Evolutionary conservation across 1,140 invertebrate genomes (phyloP).

Genomic region (Microvelia longipes): DNA sequence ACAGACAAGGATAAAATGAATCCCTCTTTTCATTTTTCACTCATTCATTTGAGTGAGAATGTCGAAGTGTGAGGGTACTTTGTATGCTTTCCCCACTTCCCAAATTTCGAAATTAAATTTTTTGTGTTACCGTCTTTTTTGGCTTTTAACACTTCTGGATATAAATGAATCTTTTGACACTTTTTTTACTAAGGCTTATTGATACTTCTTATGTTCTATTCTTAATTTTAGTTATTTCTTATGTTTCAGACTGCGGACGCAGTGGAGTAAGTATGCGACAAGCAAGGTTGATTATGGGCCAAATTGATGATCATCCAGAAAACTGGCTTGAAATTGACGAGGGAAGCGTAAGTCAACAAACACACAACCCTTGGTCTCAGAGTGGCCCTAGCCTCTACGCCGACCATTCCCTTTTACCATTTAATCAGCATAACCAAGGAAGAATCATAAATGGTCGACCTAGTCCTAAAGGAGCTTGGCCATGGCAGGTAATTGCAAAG

Average conservation of each 20-base stretch:
- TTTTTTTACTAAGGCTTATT: too few relatives aligned
- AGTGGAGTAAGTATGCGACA: background rate
- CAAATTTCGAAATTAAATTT: too few relatives aligned
- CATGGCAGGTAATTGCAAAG: constrained; percentile 71
- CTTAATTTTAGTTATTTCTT: too few relatives aligned
- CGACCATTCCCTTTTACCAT: background rate
- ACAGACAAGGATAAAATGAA: too few relatives aligned
- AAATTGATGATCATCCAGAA: background rate
- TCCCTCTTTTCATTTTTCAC: too few relatives aligned
- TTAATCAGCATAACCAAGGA: constrained; percentile 5
- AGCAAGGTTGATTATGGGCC: background rate
- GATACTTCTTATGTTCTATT: too few relatives aligned
- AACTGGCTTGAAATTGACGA: background rate
- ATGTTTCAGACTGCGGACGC: background rate
- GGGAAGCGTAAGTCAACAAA: background rate
- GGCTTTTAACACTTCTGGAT: too few relatives aligned
- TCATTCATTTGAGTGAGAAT: too few relatives aligned
- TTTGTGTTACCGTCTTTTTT: too few relatives aligned
- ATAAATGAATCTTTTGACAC: too few relatives aligned
- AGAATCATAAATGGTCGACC: constrained; percentile 50
- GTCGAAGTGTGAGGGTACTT: too few relatives aligned
- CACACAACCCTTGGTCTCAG: background rate
- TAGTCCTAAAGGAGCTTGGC: constrained; percentile 61
- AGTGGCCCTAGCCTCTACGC: background rate
- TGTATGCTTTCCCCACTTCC: too few relatives aligned